These are phyloP conservation scores for Morelia viridis DNA, from an alignment of 2,797 vertebrate genomes.

Conservation along the genomic window DNA sequence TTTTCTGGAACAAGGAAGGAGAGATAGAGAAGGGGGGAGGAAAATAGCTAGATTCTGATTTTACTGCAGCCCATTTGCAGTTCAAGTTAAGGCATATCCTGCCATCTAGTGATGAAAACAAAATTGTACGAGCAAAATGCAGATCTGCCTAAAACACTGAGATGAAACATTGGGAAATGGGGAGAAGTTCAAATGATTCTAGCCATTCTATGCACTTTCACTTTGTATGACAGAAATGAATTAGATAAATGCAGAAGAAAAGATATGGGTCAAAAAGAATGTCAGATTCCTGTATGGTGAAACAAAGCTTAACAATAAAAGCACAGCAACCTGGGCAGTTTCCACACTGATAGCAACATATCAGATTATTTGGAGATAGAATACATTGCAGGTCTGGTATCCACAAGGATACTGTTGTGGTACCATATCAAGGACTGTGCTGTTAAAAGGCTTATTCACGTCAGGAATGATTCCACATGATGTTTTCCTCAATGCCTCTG, in stretches of 20 bases:
- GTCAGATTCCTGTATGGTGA: not conserved
- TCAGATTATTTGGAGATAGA: not conserved
- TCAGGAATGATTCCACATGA: not conserved
- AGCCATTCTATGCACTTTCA: not conserved
- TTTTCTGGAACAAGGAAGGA: not conserved
- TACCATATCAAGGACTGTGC: not conserved
- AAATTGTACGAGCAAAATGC: conserved; percentile 42
- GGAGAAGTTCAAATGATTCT: conserved; percentile 8
- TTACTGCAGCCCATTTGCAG: conserved; percentile 21
- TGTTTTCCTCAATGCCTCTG: conserved; percentile 39
- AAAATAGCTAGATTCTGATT: not conserved
- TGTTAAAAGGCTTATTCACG: not conserved
- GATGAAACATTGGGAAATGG: not conserved
- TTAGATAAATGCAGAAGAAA: not conserved
- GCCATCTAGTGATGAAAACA: conserved; percentile 70
- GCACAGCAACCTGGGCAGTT: not conserved
- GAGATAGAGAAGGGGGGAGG: conserved; percentile 1
- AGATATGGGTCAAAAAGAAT: not conserved
- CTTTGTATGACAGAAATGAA: not conserved
- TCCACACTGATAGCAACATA: conserved; percentile 1
- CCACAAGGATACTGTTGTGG: not conserved
- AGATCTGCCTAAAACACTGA: not conserved
- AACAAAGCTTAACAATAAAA: conserved; percentile 22
- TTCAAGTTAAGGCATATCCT: conserved; percentile 55
- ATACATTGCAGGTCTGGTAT: not conserved